Percentiles rank a stretch among this genome's conserved stretches.
These are phyloP conservation scores for Rousettus madagascariensis DNA, from an alignment of 2,797 vertebrate genomes.

Conservation along the genomic window DNA sequence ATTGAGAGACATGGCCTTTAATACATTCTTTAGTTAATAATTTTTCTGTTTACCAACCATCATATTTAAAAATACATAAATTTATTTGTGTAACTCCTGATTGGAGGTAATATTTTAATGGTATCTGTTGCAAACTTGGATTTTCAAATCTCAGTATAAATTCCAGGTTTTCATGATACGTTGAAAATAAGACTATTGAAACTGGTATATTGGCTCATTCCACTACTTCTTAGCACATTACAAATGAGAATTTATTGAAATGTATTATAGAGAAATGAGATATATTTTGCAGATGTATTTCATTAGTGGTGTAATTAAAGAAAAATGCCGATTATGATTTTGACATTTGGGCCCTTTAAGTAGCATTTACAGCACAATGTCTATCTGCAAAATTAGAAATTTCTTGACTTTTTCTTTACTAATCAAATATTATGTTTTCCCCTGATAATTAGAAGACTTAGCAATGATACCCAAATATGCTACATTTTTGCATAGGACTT, in stretches of 20 bases:
- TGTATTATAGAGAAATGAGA: constrained; percentile 60
- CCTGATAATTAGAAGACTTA: constrained; percentile 16
- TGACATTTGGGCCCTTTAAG: constrained; percentile 44
- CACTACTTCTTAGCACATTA: constrained; percentile 58
- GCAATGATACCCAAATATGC: constrained; percentile 13
- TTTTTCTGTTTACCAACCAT: constrained; percentile 49
- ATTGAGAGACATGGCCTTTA: constrained; percentile 65
- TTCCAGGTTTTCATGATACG: constrained; percentile 57
- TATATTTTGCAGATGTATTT: constrained; percentile 56
- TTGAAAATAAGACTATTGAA: constrained; percentile 74
- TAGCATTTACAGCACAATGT: constrained; percentile 65
- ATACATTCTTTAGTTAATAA: constrained; percentile 48
- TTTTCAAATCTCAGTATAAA: constrained; percentile 60
- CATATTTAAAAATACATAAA: constrained; percentile 40
- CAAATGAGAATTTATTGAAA: constrained; percentile 47
- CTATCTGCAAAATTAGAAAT: constrained; percentile 55
- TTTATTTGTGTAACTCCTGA: constrained; percentile 73
- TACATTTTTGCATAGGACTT: constrained; percentile 14
- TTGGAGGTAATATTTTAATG: constrained; percentile 70
- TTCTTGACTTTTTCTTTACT: constrained; percentile 68
- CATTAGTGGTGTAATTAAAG: constrained; percentile 63
- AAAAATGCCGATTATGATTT: constrained; percentile 63
- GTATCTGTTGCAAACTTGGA: constrained; percentile 45
- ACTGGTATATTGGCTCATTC: constrained; percentile 73
- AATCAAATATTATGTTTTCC: constrained; percentile 54